These are phyloP conservation scores for Rhizoglyphus robini DNA, from an alignment of 1,140 invertebrate species.

Conservation along the genomic window DNA sequence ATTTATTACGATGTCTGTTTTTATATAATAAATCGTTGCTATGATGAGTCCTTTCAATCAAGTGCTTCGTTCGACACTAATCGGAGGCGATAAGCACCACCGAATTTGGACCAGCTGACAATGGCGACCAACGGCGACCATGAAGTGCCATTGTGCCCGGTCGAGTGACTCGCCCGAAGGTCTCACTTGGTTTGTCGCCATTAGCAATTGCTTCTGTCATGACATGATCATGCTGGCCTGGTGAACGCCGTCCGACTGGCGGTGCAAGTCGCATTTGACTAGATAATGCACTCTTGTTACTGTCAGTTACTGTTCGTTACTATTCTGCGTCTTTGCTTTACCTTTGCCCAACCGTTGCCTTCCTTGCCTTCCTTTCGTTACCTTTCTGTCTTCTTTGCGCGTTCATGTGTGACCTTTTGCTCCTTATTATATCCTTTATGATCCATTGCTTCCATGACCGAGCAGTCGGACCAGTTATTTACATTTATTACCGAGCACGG, in stretches of 20 bases:
- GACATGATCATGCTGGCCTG: no score
- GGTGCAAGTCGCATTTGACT: neutral
- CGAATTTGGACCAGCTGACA: no score
- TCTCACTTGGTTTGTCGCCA: no score
- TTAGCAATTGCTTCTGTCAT: no score
- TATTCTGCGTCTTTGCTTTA: no score
- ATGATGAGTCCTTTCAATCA: neutral
- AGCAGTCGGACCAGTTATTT: conserved; percentile 11
- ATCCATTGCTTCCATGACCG: neutral
- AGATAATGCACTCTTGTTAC: neutral
- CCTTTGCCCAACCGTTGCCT: conserved; percentile 9
- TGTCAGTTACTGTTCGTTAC: conserved; percentile 19
- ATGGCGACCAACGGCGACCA: no score
- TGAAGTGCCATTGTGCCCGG: no score
- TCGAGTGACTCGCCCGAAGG: no score
- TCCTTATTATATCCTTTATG: conserved; percentile 14
- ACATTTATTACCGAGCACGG: conserved; percentile 1
- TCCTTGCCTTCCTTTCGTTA: conserved; percentile 6
- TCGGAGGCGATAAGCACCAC: no score
- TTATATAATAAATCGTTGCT: no score
- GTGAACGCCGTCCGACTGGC: neutral
- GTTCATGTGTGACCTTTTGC: neutral
- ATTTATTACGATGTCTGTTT: no score
- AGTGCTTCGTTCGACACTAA: no score
- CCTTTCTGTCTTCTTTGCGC: conserved; percentile 7